phyloP scores from a whole-genome alignment of 2,888 invertebrate species.

The Diarsia brunnea region DNA sequence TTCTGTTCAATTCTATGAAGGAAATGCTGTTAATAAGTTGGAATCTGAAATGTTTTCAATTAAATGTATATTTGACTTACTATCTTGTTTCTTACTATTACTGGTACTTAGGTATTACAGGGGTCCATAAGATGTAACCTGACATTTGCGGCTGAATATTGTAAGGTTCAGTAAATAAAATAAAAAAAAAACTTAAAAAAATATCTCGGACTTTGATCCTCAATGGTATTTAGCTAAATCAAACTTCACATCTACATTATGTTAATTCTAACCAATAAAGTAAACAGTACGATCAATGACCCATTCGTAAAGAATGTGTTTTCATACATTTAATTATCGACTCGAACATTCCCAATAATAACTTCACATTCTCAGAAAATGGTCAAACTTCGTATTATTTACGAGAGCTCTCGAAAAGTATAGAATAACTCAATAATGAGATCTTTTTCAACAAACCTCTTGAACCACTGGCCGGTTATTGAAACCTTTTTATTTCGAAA shows the following conservation, averaged over 20 bases:
- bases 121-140: no score
- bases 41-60: not conserved
- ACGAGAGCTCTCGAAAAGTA: conserved; percentile 65
- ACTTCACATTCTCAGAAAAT: conserved; percentile 31
- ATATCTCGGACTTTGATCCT: not conserved
- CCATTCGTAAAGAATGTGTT: conserved; percentile 21
- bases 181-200: not conserved
- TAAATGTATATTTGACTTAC: no score
- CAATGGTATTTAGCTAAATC: not conserved
- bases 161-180: not conserved
- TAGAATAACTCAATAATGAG: conserved; percentile 70
- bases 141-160: no score
- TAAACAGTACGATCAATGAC: conserved; percentile 41
- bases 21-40: no score
- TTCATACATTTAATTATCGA: conserved; percentile 52
- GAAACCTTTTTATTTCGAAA: conserved; percentile 75
- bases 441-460: conserved; percentile 65
- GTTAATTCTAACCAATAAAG: conserved; percentile 17
- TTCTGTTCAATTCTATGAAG: no score
- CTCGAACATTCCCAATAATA: conserved; percentile 42
- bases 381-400: conserved; percentile 51
- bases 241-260: not conserved
- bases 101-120: no score
- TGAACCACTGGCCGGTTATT: conserved; percentile 77
- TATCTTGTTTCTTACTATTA: no score